phyloP scores from a whole-genome alignment of 2,888 invertebrate genomes.

The Trachelus tabidus region DNA sequence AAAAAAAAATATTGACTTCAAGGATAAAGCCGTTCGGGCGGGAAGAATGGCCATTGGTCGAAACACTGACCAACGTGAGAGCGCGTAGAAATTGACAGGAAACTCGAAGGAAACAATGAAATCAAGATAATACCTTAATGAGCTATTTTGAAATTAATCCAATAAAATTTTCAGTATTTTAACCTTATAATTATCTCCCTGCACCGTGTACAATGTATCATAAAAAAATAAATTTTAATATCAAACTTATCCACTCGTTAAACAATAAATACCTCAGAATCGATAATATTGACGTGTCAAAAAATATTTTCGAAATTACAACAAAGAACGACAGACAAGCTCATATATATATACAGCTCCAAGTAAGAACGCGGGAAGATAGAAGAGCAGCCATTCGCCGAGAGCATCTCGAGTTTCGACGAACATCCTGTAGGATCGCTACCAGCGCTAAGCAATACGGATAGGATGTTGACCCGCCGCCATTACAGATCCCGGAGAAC shows the following conservation, averaged over 20 bases:
- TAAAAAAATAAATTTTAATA: background rate
- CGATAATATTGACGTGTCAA: background rate
- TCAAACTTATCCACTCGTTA: background rate
- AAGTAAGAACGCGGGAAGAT: constrained; percentile 53
- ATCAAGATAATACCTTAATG: background rate
- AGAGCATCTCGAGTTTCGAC: constrained; percentile 39
- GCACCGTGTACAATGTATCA: background rate
- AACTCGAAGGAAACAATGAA: background rate
- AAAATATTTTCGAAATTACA: background rate
- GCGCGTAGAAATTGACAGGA: background rate
- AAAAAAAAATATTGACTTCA: background rate
- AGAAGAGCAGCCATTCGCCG: constrained; percentile 50
- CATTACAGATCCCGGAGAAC: constrained; percentile 53
- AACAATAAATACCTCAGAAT: background rate
- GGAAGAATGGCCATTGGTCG: background rate
- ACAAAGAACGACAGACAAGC: background rate
- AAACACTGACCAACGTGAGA: background rate
- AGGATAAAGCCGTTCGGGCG: background rate
- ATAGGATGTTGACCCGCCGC: constrained; percentile 66
- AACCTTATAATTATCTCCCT: background rate
- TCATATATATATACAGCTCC: no score
- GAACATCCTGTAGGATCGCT: constrained; percentile 58
- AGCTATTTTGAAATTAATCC: background rate
- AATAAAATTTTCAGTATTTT: background rate
- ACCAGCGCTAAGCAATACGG: constrained; percentile 51